A percentile compares a stretch with the other conserved stretches of the same genome.
These are phyloP conservation scores for Anguilla anguilla DNA, from an alignment of 2,797 vertebrate species.

Conservation along the genomic window DNA sequence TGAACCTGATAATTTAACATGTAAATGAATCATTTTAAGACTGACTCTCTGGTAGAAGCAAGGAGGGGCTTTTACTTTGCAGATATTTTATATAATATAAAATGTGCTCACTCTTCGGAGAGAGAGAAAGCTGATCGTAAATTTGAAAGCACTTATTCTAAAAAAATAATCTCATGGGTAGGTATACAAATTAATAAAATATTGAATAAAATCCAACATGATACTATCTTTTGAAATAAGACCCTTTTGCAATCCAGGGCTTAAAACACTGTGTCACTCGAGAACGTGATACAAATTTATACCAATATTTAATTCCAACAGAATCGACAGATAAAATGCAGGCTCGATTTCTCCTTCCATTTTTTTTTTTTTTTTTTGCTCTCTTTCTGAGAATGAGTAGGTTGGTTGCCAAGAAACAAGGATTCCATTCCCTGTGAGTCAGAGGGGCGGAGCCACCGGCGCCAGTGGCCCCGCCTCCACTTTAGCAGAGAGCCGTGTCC, in stretches of 20 bases:
- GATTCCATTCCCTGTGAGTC: conserved; percentile 14
- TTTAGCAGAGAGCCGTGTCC: neutral
- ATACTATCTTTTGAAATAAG: neutral
- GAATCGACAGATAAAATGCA: neutral
- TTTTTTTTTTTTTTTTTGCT: neutral
- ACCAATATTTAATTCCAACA: neutral
- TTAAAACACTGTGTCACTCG: neutral
- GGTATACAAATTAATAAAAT: neutral
- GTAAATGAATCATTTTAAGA: neutral
- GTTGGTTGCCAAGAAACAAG: conserved; percentile 17
- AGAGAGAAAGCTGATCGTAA: neutral
- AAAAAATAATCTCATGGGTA: neutral
- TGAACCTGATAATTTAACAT: neutral
- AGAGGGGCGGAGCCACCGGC: neutral
- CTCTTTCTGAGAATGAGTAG: conserved; percentile 18
- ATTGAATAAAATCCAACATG: neutral
- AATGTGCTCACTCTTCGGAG: neutral
- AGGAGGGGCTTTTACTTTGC: neutral
- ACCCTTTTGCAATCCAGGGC: neutral
- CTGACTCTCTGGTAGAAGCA: neutral
- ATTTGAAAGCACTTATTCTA: neutral
- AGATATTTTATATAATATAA: neutral
- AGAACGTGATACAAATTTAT: neutral
- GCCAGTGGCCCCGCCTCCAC: neutral
- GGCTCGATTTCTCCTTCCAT: neutral